Base-by-base conservation (phyloP, 2,113 vertebrate genomes). In the Acinonyx jubatus region DNA sequence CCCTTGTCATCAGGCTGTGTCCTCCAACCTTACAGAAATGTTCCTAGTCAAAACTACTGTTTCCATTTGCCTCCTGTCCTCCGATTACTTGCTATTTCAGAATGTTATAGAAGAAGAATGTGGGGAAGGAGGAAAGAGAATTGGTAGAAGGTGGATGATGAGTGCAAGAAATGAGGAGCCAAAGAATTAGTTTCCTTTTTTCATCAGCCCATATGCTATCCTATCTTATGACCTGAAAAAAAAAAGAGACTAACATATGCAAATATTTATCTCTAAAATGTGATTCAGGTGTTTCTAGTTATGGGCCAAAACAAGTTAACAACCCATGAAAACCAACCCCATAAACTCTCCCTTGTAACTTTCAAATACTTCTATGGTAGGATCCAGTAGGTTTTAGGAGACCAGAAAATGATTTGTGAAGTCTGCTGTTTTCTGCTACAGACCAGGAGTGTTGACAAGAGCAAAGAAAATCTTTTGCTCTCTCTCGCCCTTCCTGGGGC, bases 181-280 rank as follows among this genome's bases (percentile, higher is more conserved):
- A 79, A 63, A 65, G 16, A 9, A 79, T 80, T 50, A 41, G 12
- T 0, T 55, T 81, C 73, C 21, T 93, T 89, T 92, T 79, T 50
- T 52, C 25, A 63, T 12, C 36, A 85, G 12, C 65, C 27, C 41
- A 52, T 68, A 96, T 6, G 50, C 27, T 55, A 33, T 68, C 27
- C 48, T 97, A 31, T 68, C n/a, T 45, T 85, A 55, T 55, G 7
- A 12, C 14, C 66, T 93, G 23, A 0, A 36, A 19, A 74, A 13
- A 8, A 27, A 50, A 14, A 38, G 4, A 69, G 45, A 78, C 23
- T 78, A 41, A n/a, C 4, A 38, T 89, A 65, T 86, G 45, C 36
- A 90, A 94, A 96, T 81, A 61, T 69, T 97, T 97, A 45, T 81
- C 71, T 90, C 94, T 90, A 61, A 95, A 87, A 89, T 91, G n/a